phyloP scores from a whole-genome alignment of 2,797 vertebrate species.

The Pseudopleuronectes americanus region DNA sequence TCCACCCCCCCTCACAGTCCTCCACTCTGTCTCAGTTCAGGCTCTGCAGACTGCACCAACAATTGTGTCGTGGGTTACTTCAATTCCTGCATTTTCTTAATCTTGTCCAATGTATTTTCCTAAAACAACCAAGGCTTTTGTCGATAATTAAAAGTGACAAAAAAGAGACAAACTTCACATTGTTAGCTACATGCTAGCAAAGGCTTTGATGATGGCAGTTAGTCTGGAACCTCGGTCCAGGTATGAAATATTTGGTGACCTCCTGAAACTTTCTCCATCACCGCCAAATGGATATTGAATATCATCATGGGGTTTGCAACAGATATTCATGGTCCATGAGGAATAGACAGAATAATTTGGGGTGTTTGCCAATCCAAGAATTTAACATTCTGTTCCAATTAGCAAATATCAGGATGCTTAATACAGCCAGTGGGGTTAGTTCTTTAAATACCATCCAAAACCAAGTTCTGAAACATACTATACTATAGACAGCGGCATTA shows the following conservation, averaged over 20 bases:
- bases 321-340: background rate
- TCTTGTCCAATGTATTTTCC: background rate
- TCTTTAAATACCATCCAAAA: no score
- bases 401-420: no score
- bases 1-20: slow-evolving; percentile 4
- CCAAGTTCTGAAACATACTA: no score
- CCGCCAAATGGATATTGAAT: background rate
- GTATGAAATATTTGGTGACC: background rate
- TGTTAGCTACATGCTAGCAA: background rate
- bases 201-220: background rate
- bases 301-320: background rate
- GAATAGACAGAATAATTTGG: background rate
- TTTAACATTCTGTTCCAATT: background rate
- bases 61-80: background rate
- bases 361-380: no score
- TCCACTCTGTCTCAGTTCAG: slow-evolving; percentile 6
- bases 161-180: background rate
- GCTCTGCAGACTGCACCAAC: background rate
- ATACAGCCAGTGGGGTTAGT: no score
- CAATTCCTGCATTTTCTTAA: background rate
- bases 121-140: no score
- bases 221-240: background rate
- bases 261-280: background rate
- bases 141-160: background rate
- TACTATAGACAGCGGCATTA: no score